Percentiles rank a stretch among this genome's conserved stretches.
Conservation (phyloP, 2,113 vertebrate genomes). For the Cinclus mexicanus region DNA sequence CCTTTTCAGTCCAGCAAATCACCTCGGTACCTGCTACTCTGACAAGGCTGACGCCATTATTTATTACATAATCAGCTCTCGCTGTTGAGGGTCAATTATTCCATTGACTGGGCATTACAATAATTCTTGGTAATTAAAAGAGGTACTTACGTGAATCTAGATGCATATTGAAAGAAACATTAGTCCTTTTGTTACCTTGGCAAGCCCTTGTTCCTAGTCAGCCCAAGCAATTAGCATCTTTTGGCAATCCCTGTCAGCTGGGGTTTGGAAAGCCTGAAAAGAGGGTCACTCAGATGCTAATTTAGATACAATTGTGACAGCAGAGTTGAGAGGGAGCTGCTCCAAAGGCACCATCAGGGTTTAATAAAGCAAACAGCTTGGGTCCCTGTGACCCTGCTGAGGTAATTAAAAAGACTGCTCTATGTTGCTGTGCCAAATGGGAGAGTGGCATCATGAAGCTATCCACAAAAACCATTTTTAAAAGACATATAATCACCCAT, state of each 20-base stretch:
- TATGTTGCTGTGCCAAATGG: conserved; percentile 74
- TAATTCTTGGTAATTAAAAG: conserved; percentile 83
- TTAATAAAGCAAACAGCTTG: conserved; percentile 85
- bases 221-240: conserved; percentile 84
- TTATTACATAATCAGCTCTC: conserved; percentile 74
- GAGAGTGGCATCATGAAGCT: conserved; percentile 67
- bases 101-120: conserved; percentile 80
- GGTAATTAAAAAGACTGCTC: conserved; percentile 79
- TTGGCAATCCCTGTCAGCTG: conserved; percentile 81
- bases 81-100: conserved; percentile 80
- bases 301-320: conserved; percentile 88
- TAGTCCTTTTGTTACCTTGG: conserved; percentile 80
- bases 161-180: conserved; percentile 81
- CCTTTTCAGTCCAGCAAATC: conserved; percentile 70
- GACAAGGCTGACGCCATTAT: conserved; percentile 69
- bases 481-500: conserved; percentile 74
- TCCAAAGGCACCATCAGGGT: conserved; percentile 74
- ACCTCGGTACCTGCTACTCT: conserved; percentile 67
- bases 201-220: conserved; percentile 72
- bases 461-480: conserved; percentile 54
- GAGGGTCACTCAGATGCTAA: conserved; percentile 84
- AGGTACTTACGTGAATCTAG: conserved; percentile 79
- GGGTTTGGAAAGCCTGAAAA: conserved; percentile 67
- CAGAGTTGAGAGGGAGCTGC: conserved; percentile 62
- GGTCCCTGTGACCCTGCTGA: conserved; percentile 77